Percentiles rank a stretch among this genome's conserved stretches.
These are phyloP conservation scores for Salarias fasciatus DNA, from an alignment of 2,797 vertebrate species.

Conservation along the genomic window DNA sequence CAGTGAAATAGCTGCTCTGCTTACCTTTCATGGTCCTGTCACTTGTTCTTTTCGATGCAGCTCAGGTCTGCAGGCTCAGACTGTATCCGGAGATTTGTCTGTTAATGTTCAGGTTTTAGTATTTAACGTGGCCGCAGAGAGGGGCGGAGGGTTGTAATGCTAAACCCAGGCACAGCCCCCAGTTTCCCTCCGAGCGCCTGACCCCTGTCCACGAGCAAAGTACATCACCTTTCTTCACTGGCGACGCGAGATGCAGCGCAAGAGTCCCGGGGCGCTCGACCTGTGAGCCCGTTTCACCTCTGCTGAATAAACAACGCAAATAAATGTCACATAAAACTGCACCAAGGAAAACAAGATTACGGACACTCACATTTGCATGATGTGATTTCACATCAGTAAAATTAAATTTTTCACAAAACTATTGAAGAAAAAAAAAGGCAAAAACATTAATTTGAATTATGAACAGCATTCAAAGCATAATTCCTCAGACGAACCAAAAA, in stretches of 20 bases:
- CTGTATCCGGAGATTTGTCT: conserved; percentile 34
- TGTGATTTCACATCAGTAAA: no score
- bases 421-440: no score
- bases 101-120: conserved; percentile 65
- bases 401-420: no score
- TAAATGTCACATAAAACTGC: not conserved
- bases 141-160: conserved; percentile 64
- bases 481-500: no score
- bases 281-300: not conserved
- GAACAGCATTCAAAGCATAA: no score
- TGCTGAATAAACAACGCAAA: conserved; percentile 1
- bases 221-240: conserved; percentile 38
- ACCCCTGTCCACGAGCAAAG: conserved; percentile 47
- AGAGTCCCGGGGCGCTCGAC: conserved; percentile 10
- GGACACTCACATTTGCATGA: no score
- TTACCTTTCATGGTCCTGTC: conserved; percentile 72
- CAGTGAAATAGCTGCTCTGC: not conserved
- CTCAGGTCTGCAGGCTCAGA: not conserved
- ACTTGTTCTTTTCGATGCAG: conserved; percentile 1
- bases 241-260: conserved; percentile 36
- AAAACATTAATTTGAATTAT: no score
- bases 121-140: conserved; percentile 62
- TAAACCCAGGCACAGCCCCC: conserved; percentile 72
- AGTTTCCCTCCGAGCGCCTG: conserved; percentile 11
- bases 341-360: no score